Conservation (phyloP, 2,888 invertebrate species). For the Cyclophora albipunctata region DNA sequence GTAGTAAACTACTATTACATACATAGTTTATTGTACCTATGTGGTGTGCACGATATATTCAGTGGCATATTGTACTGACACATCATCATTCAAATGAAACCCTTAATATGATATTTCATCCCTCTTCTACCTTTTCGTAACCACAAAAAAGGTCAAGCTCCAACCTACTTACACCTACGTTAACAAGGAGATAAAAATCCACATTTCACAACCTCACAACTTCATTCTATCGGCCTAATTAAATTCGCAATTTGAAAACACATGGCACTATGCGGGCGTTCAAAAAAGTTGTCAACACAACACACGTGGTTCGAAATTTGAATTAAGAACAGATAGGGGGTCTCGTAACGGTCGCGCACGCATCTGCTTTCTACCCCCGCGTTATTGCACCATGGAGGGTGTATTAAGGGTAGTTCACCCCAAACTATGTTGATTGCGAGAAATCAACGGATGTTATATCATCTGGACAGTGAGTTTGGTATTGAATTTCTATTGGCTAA, state of each 20-base stretch:
- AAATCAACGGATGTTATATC: conserved; percentile 38
- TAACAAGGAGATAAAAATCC: no score
- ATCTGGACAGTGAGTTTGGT: conserved; percentile 32
- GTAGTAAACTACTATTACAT: no score
- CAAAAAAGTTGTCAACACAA: conserved; percentile 65
- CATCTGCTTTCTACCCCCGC: conserved; percentile 56
- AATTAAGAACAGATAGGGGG: conserved; percentile 63
- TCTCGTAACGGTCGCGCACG: conserved; percentile 58
- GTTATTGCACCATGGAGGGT: conserved; percentile 26
- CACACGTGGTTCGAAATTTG: conserved; percentile 65
- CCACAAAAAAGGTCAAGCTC: no score
- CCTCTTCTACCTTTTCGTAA: no score
- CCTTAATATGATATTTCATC: no score
- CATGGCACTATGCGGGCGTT: conserved; percentile 46
- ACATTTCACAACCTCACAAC: conserved; percentile 7
- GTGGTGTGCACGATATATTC: no score
- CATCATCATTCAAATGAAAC: no score
- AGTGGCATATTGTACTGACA: no score
- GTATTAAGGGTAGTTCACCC: conserved; percentile 4
- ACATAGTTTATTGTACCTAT: no score
- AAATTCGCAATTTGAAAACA: conserved; percentile 33
- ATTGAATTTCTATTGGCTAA: not conserved
- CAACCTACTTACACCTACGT: no score
- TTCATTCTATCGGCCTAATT: conserved; percentile 2
- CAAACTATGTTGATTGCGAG: conserved; percentile 23